Evolutionary conservation across 1,140 invertebrate species (phyloP).

Genomic region (Macrobrachium rosenbergii): DNA sequence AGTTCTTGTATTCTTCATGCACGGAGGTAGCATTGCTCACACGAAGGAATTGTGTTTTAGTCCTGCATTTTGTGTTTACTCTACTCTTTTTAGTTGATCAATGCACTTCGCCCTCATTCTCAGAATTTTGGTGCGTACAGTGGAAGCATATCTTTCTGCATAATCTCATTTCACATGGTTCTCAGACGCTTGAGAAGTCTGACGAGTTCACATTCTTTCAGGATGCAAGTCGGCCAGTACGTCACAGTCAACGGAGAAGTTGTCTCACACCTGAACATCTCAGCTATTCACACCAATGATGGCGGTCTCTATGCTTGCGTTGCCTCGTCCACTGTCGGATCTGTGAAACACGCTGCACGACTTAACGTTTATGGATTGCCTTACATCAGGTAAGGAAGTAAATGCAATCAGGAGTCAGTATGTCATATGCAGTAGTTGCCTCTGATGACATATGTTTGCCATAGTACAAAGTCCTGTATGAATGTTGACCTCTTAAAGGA

Average conservation of each 20-base stretch:
- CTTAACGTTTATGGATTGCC: slow-evolving; percentile 94
- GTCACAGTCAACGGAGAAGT: slow-evolving; percentile 89
- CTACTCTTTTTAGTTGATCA: no score
- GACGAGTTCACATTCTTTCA: slow-evolving; percentile 66
- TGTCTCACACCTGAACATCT: slow-evolving; percentile 93
- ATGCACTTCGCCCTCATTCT: no score
- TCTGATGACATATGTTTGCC: background rate
- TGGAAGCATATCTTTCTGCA: no score
- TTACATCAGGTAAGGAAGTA: slow-evolving; percentile 76
- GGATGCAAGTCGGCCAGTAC: slow-evolving; percentile 87
- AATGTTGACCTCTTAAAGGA: no score
- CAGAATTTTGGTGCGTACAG: no score
- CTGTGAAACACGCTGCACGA: slow-evolving; percentile 86
- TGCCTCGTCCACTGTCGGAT: slow-evolving; percentile 92
- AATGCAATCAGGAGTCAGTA: background rate
- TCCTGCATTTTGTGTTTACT: background rate
- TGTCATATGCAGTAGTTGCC: background rate
- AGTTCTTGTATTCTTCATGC: no score
- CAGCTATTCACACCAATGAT: slow-evolving; percentile 90
- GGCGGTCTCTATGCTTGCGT: slow-evolving; percentile 94
- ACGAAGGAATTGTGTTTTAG: background rate
- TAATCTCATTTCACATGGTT: no score
- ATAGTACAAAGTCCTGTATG: background rate
- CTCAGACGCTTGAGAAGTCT: no score
- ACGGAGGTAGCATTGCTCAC: background rate